These are phyloP conservation scores for Sipunculus nudus DNA, from an alignment of 2,888 invertebrate species.

Conservation along the genomic window DNA sequence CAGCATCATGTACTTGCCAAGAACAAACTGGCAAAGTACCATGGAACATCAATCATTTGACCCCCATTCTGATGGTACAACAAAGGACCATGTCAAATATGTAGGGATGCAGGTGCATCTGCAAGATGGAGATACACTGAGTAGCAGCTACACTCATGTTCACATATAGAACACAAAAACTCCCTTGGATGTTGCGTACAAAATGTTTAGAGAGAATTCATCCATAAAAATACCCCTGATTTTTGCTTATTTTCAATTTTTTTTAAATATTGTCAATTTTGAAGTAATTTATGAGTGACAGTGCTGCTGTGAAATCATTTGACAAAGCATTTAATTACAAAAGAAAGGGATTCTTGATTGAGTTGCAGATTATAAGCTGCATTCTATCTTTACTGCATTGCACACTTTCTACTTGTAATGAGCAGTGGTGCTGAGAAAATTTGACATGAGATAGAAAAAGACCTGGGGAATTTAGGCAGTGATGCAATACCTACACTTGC, in stretches of 20 bases:
- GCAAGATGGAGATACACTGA: background rate
- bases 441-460: background rate
- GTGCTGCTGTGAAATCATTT: background rate
- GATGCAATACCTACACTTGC: background rate
- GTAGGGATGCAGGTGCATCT: background rate
- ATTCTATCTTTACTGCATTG: too few species aligned
- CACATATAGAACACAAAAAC: background rate
- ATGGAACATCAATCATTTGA: too few species aligned
- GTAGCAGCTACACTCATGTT: background rate
- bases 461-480: background rate
- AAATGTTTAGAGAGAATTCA: background rate
- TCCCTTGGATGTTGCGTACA: background rate
- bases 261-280: background rate
- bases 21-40: background rate
- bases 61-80: background rate
- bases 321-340: background rate
- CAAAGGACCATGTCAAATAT: background rate
- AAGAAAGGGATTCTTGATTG: background rate
- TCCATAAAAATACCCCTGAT: too few species aligned
- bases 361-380: too few species aligned
- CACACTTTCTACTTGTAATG: background rate
- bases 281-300: background rate
- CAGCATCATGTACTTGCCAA: background rate
- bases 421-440: background rate
- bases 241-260: background rate